Evolutionary conservation across 1,140 invertebrate genomes (phyloP), one percentile per base, ranked within the genome.

Genomic region (Pseudomyrmex sp.): DNA sequence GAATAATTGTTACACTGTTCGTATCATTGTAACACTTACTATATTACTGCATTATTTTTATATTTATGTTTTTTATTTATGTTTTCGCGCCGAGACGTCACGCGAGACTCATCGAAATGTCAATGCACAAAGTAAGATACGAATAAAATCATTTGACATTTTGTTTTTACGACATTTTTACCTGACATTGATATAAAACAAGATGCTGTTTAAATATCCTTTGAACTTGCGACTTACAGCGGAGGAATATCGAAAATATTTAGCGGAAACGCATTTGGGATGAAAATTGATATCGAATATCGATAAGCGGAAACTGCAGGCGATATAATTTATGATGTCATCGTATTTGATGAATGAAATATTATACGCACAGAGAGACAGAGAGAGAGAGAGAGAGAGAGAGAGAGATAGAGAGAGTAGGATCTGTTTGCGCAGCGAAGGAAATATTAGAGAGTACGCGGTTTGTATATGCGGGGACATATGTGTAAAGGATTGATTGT

Each of bases 21-120:
- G 50, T 70, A 87, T 72, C 52, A 18, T 82, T 52, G 3, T 1
- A 35, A 35, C 3, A 2, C 61, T 76, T 84, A 75, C 72, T 58
- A 85, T 87, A 85, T 70, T 85, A 65, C 87, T 74, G 84, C 84
- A 75, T 84, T 84, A 44, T 72, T 80, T 80, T 75, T 61, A 66
- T 84, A 83, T 58, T n/a, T 15, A n/a, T 61, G 15, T 52, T 26
- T 26, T 26, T 26, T 84, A 83, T 58, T n/a, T 15, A n/a, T 35
- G 5, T 35, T 35, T 35, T 35, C 4, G n/a, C 5, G 20, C n/a
- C 26, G 46, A 44, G 12, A 35, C 35, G 35, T 35, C 35, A 35
- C 35, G 35, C 5, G 35, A 35, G 20, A 59, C 2, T 59, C 15
- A 65, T 63, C 12, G 8, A 10, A 2, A 48, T 1, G 18, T 8